phyloP scores from a whole-genome alignment of 1,140 invertebrate species.

The Drosophila fuyamai region DNA sequence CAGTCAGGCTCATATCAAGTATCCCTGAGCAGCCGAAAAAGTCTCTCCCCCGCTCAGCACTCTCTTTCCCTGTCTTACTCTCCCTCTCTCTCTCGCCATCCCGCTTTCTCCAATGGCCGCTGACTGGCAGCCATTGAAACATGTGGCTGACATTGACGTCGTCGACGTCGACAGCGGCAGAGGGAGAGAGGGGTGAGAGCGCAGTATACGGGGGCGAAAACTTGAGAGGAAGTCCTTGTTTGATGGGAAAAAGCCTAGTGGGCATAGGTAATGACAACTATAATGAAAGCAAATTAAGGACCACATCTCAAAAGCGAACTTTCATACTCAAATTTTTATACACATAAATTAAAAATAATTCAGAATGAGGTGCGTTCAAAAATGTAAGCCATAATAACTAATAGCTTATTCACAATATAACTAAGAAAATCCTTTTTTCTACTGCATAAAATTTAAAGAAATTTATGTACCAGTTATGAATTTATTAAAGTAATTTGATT shows the following conservation, averaged over 20 bases:
- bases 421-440: no score
- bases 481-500: no score
- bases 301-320: background rate
- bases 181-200: background rate
- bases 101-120: constrained; percentile 39
- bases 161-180: constrained; percentile 18
- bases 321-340: no score
- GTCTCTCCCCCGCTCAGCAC: constrained; percentile 10
- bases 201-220: background rate
- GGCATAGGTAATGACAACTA: constrained; percentile 18
- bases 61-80: constrained; percentile 4
- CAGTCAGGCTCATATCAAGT: constrained; percentile 51
- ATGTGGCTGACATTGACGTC: constrained; percentile 75
- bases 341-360: background rate
- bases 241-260: constrained; percentile 8
- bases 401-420: no score
- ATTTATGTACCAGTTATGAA: no score
- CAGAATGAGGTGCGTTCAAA: background rate
- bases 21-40: constrained; percentile 65
- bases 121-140: constrained; percentile 73
- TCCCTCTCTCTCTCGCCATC: constrained; percentile 29
- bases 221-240: background rate
- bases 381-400: background rate
- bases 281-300: constrained; percentile 23
- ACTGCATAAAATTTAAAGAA: no score